These are phyloP conservation scores for Prosopocoilus inquinatus DNA, from an alignment of 2,888 invertebrate genomes.

Conservation along the genomic window DNA sequence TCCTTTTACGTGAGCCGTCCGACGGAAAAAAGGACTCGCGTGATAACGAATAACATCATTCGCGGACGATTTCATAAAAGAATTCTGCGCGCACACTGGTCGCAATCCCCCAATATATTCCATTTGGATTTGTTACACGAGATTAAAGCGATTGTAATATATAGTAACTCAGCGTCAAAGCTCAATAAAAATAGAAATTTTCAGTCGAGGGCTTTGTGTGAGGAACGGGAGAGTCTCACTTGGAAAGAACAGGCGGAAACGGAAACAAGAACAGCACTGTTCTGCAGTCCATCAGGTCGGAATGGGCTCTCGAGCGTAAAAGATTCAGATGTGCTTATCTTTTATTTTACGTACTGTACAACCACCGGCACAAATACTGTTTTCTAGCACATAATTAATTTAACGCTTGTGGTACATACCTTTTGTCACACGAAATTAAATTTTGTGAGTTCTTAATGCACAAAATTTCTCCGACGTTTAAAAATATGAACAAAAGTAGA, in stretches of 20 bases:
- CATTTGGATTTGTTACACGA: background rate
- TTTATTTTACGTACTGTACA: background rate
- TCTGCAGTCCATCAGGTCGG: constrained; percentile 4
- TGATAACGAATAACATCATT: too few relatives aligned
- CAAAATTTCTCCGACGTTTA: too few relatives aligned
- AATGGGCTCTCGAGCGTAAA: constrained; percentile 5
- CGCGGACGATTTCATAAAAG: too few relatives aligned
- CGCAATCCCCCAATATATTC: background rate
- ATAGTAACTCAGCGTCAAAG: constrained; percentile 1
- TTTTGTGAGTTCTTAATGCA: too few relatives aligned
- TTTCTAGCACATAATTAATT: too few relatives aligned
- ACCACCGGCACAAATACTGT: too few relatives aligned
- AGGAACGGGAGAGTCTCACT: background rate
- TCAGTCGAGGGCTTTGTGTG: background rate
- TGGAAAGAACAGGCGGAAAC: constrained; percentile 1
- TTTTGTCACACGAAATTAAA: too few relatives aligned
- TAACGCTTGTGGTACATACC: too few relatives aligned
- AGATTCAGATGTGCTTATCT: constrained; percentile 4
- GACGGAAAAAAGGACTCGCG: too few relatives aligned
- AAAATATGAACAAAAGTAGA: too few relatives aligned
- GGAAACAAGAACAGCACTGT: constrained; percentile 2
- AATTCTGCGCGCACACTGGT: background rate
- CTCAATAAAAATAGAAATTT: constrained; percentile 1
- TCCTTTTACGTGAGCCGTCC: too few relatives aligned
- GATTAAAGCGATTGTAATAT: constrained; percentile 1